phyloP scores from a whole-genome alignment of 2,888 invertebrate genomes.

The Chaetogeoica ovagalla region DNA sequence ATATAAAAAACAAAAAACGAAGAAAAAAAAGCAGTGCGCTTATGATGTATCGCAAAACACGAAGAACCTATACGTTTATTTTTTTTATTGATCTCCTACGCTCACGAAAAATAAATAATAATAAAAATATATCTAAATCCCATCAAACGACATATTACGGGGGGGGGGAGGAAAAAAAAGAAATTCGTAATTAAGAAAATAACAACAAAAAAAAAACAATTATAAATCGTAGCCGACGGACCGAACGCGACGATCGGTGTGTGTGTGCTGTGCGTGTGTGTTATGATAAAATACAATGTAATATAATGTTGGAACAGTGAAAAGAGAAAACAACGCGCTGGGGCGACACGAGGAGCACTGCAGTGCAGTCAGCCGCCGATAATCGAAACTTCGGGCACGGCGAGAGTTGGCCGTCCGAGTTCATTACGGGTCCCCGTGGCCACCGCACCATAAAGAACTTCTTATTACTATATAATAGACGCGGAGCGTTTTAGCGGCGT shows the following conservation, averaged over 20 bases:
- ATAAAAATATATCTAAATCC: conserved; percentile 4
- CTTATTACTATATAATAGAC: too few relatives aligned
- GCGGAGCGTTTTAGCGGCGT: too few relatives aligned
- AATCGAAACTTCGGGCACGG: not conserved
- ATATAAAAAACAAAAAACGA: not conserved
- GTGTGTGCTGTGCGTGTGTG: not conserved
- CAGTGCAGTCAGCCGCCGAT: conserved; percentile 32
- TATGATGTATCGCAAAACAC: conserved; percentile 2
- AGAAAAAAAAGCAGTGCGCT: not conserved
- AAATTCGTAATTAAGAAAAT: conserved; percentile 14
- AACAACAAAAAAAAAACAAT: not conserved
- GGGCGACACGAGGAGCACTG: conserved; percentile 47
- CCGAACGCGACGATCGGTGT: conserved; percentile 4
- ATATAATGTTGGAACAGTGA: not conserved
- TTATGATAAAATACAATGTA: conserved; percentile 32
- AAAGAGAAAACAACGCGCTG: conserved; percentile 42
- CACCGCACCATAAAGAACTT: conserved; percentile 3
- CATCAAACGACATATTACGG: not conserved
- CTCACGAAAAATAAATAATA: too few relatives aligned
- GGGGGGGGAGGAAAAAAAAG: conserved; percentile 2
- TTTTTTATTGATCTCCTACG: not conserved
- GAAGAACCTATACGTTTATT: not conserved
- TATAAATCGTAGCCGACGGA: conserved; percentile 13
- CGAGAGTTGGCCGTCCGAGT: not conserved
- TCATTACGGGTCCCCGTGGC: not conserved